Evolutionary conservation across 2,888 invertebrate genomes (phyloP).

Genomic region (Tribolium freemani): DNA sequence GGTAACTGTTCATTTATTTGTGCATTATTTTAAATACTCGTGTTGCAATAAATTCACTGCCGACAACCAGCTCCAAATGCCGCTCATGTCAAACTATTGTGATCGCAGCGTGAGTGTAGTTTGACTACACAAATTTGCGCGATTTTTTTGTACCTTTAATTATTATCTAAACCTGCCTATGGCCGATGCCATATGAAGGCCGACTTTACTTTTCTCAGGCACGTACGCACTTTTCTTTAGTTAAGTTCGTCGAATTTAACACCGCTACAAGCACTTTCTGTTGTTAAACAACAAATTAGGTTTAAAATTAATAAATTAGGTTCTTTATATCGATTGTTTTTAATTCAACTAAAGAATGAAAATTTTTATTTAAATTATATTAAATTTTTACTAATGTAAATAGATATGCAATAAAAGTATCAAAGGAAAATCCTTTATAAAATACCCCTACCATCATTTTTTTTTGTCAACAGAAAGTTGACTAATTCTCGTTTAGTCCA

Average conservation of each 20-base stretch:
- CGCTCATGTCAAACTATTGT: slow-evolving; percentile 54
- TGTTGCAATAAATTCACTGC: slow-evolving; percentile 54
- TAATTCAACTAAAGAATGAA: slow-evolving; percentile 1
- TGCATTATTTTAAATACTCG: slow-evolving; percentile 33
- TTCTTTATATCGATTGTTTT: slow-evolving; percentile 3
- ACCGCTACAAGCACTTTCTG: slow-evolving; percentile 18
- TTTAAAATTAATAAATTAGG: slow-evolving; percentile 7
- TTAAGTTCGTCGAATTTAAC: slow-evolving; percentile 16
- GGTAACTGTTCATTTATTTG: neutral
- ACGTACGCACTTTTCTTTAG: slow-evolving; percentile 2
- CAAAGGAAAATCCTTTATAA: neutral
- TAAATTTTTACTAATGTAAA: slow-evolving; percentile 27
- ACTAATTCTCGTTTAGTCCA: no score
- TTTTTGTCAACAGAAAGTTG: no score
- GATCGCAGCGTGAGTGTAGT: slow-evolving; percentile 46
- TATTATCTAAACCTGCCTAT: slow-evolving; percentile 26
- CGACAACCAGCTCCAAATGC: slow-evolving; percentile 48
- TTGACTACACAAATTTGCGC: slow-evolving; percentile 35
- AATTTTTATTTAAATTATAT: neutral
- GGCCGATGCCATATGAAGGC: slow-evolving; percentile 40
- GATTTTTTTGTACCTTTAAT: slow-evolving; percentile 42
- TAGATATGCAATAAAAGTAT: slow-evolving; percentile 32
- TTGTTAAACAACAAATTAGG: neutral
- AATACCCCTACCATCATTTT: neutral
- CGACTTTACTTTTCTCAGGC: slow-evolving; percentile 29